Percentiles rank a stretch among this genome's conserved stretches.
Evolutionary conservation across 2,888 invertebrate species (phyloP).

Genomic region (Notodonta dromedarius): DNA sequence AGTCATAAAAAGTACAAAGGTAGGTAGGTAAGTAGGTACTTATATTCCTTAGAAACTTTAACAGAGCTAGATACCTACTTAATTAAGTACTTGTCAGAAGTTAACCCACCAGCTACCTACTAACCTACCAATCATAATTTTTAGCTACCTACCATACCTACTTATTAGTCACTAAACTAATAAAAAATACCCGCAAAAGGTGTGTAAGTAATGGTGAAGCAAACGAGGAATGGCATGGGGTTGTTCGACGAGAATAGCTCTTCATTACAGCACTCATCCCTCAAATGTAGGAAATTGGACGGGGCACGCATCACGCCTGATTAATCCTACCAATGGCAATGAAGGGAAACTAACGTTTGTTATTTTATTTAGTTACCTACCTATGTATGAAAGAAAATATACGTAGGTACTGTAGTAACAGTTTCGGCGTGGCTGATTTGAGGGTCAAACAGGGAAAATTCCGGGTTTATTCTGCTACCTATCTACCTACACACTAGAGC

Average conservation of each 20-base stretch:
- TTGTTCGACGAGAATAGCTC: slow-evolving; percentile 49
- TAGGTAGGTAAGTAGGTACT: slow-evolving; percentile 3
- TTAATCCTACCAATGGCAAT: slow-evolving; percentile 21
- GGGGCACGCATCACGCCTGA: slow-evolving; percentile 40
- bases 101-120: no score
- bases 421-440: no score
- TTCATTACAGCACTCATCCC: slow-evolving; percentile 38
- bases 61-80: no score
- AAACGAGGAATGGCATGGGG: slow-evolving; percentile 57
- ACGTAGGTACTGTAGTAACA: no score
- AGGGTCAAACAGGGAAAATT: no score
- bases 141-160: neutral
- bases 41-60: slow-evolving; percentile 10
- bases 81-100: no score
- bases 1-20: no score
- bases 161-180: neutral
- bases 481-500: no score
- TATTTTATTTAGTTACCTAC: no score
- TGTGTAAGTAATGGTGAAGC: slow-evolving; percentile 26
- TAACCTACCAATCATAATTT: no score
- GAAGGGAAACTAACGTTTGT: neutral
- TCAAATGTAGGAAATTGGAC: slow-evolving; percentile 48
- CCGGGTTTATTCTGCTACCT: no score
- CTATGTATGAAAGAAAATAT: no score
- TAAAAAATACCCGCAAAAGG: neutral